Conservation (phyloP, 2,888 invertebrate genomes). For the Synanthedon formicaeformis region DNA sequence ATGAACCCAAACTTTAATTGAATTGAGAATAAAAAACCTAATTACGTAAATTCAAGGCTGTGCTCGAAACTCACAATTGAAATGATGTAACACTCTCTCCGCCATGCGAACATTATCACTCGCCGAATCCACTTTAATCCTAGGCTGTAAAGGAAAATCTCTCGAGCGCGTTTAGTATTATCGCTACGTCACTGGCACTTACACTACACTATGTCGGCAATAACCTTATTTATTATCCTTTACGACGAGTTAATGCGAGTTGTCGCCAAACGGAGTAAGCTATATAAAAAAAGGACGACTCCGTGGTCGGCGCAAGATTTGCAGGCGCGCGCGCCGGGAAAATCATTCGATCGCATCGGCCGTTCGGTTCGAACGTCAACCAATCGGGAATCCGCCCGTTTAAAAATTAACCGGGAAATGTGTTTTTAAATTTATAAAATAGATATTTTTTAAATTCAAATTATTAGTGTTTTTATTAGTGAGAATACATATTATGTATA, state of each 20-base stretch:
- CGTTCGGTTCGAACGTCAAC: conserved; percentile 47
- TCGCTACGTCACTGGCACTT: conserved; percentile 36
- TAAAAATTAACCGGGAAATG: neutral
- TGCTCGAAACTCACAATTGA: conserved; percentile 19
- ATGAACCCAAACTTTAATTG: neutral
- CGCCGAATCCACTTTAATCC: conserved; percentile 58
- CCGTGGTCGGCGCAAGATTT: conserved; percentile 25
- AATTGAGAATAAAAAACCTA: conserved; percentile 1
- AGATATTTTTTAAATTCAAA: neutral
- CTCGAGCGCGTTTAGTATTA: conserved; percentile 43
- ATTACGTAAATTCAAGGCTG: conserved; percentile 7
- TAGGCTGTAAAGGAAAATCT: conserved; percentile 60
- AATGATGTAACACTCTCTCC: conserved; percentile 46
- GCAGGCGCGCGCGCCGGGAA: conserved; percentile 46
- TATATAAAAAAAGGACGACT: conserved; percentile 62
- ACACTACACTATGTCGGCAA: conserved; percentile 41
- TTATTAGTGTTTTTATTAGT: neutral
- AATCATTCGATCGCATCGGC: conserved; percentile 50
- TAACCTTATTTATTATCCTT: conserved; percentile 68
- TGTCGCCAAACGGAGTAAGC: conserved; percentile 59
- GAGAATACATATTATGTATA: conserved; percentile 17
- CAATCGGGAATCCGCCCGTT: conserved; percentile 31
- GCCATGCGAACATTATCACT: conserved; percentile 42
- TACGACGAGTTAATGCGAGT: conserved; percentile 56
- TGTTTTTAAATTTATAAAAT: neutral